These are phyloP conservation scores for Campylomormyrus tamandua DNA, from an alignment of 2,113 vertebrate genomes.

Conservation along the genomic window DNA sequence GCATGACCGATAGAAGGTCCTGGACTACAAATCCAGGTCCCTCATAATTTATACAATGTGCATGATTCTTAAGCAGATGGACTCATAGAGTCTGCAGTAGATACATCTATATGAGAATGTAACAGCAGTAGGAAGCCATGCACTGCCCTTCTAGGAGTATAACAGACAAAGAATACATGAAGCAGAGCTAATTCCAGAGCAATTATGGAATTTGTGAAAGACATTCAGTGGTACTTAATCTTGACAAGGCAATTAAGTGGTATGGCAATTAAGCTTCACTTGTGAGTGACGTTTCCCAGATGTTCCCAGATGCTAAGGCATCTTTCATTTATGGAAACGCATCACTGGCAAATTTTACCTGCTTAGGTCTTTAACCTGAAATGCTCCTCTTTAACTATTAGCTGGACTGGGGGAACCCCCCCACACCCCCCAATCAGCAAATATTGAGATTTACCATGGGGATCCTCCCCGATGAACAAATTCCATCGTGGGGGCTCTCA, in stretches of 20 bases:
- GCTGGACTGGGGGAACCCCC: background rate
- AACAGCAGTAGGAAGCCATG: background rate
- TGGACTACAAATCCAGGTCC: background rate
- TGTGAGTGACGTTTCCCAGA: background rate
- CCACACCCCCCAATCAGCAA: background rate
- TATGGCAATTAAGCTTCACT: background rate
- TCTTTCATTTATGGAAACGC: background rate
- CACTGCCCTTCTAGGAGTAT: background rate
- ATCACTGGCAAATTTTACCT: background rate
- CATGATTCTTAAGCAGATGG: background rate
- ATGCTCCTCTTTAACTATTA: background rate
- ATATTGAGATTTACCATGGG: background rate
- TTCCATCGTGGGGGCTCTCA: background rate
- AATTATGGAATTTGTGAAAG: background rate
- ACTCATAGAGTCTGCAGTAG: background rate
- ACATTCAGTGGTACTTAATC: background rate
- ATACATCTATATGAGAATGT: background rate
- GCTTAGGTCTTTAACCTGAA: background rate
- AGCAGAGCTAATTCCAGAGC: background rate
- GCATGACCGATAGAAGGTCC: background rate
- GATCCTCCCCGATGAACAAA: background rate
- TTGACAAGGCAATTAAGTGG: background rate
- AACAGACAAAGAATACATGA: background rate
- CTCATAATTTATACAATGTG: background rate
- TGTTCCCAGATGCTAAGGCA: background rate